Percentiles rank a stretch among this genome's conserved stretches.
Conservation (phyloP, 2,797 vertebrate genomes). For the Lepilemur ruficaudatus region DNA sequence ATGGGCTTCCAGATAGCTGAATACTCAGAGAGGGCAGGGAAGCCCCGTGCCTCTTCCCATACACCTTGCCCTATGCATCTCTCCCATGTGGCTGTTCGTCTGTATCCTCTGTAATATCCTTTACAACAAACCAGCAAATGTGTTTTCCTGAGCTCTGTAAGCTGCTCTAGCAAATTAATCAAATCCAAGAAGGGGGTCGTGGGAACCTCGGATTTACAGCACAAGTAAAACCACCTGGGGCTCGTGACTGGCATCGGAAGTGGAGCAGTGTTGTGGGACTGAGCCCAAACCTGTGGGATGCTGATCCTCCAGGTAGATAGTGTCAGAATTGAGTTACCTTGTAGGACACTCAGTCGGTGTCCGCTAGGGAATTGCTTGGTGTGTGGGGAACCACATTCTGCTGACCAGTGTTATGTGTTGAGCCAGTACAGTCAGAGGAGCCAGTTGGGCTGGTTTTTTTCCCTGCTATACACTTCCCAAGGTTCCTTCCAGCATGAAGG, state of each 20-base stretch:
- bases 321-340: not conserved
- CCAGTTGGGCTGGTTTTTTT: fast-evolving
- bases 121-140: not conserved
- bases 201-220: not conserved
- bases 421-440: not conserved
- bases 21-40: not conserved
- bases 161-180: not conserved
- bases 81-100: not conserved
- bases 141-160: not conserved
- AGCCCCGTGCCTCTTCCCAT: not conserved
- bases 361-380: not conserved
- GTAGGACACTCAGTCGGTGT: too few species aligned
- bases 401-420: not conserved
- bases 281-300: not conserved
- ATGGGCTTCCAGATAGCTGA: not conserved
- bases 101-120: not conserved
- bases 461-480: not conserved
- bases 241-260: not conserved
- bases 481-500: not conserved
- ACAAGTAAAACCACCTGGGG: not conserved
- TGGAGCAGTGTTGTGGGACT: too few species aligned
- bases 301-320: not conserved
- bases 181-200: not conserved
- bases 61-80: not conserved
- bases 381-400: not conserved